Evolutionary conservation across 2,888 invertebrate genomes (phyloP).

Genomic region (Pyrrhopygopsis socrates): DNA sequence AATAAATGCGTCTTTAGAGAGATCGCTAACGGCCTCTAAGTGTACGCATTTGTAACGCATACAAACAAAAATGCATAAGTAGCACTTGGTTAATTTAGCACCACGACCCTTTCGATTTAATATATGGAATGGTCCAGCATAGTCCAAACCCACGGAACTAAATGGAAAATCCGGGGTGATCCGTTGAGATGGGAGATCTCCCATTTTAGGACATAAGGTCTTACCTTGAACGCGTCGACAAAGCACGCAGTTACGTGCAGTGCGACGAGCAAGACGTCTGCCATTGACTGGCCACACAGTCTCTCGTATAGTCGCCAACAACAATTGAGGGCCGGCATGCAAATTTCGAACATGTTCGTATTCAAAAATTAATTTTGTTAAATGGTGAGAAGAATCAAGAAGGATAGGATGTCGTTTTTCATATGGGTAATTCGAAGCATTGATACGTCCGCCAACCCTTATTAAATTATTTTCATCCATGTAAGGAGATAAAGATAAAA

Average conservation of each 20-base stretch:
- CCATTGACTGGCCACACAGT: conserved; percentile 1
- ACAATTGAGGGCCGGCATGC: neutral
- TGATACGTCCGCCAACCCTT: neutral
- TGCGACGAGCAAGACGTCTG: neutral
- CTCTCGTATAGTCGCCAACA: conserved; percentile 2
- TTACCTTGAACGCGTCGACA: conserved; percentile 12
- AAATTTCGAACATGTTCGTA: neutral
- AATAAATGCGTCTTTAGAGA: conserved; percentile 83
- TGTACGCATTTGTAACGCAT: conserved; percentile 78
- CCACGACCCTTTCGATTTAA: neutral
- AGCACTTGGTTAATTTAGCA: neutral
- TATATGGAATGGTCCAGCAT: neutral
- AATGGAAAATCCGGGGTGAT: neutral
- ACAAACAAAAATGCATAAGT: neutral
- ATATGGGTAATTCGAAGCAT: neutral
- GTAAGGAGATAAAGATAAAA: conserved; percentile 27
- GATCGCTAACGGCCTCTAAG: conserved; percentile 81
- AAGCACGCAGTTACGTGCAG: neutral
- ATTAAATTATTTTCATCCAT: conserved; percentile 1
- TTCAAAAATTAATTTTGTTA: neutral
- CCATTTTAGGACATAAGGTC: conserved; percentile 18
- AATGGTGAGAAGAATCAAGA: neutral
- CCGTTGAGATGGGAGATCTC: neutral
- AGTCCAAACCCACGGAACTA: neutral
- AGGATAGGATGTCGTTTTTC: neutral